phyloP scores from a whole-genome alignment of 2,797 vertebrate species.

The Urocyon cinereoargenteus region DNA sequence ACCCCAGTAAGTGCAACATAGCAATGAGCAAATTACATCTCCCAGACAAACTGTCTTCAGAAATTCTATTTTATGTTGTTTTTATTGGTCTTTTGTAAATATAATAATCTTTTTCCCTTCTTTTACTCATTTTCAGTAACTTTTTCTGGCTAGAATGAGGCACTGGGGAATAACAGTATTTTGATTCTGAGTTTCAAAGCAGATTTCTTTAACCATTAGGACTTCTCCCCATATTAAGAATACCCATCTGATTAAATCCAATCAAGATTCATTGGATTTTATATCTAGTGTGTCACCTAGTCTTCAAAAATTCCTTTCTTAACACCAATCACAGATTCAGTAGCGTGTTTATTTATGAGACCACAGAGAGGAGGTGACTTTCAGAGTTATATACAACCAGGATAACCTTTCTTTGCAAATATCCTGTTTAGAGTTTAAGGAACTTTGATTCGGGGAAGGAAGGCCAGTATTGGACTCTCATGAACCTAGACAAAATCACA shows the following conservation, averaged over 20 bases:
- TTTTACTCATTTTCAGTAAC: neutral
- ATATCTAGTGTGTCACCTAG: neutral
- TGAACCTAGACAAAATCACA: neutral
- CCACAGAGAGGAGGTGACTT: neutral
- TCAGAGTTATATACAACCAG: neutral
- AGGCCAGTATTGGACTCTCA: neutral
- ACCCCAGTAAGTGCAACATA: neutral
- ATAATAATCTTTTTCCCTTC: neutral
- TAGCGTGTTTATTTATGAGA: neutral
- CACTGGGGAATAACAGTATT: neutral
- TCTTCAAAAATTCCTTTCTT: neutral
- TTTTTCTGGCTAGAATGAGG: neutral
- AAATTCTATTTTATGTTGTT: neutral
- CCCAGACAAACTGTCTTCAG: neutral
- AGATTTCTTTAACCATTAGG: neutral
- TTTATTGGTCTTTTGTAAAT: neutral
- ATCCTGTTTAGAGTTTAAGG: neutral
- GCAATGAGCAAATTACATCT: neutral
- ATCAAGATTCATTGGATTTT: neutral
- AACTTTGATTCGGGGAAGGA: neutral
- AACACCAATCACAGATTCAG: neutral
- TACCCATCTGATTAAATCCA: neutral
- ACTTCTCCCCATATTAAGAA: neutral
- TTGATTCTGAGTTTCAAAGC: conserved; percentile 16
- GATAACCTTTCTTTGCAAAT: neutral